These are phyloP conservation scores for Podabrus alpinus DNA, from an alignment of 2,888 invertebrate species.

Conservation along the genomic window DNA sequence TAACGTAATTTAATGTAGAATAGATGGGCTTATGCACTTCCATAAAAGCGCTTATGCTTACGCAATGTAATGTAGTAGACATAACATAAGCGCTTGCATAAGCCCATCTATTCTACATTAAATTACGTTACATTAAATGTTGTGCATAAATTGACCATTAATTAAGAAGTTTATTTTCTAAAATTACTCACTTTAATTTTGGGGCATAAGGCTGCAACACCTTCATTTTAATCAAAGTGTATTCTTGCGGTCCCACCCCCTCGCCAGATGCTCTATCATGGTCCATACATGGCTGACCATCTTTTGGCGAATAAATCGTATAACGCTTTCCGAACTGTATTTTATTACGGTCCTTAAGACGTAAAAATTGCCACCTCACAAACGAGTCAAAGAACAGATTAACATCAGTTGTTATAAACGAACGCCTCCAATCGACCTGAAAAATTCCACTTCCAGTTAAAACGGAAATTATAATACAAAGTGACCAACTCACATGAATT, in stretches of 20 bases:
- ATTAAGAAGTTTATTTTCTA: too few relatives aligned
- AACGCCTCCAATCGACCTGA: conserved; percentile 95
- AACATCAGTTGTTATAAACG: conserved; percentile 97
- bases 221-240: conserved; percentile 94
- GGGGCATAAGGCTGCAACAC: conserved; percentile 73
- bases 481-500: conserved; percentile 71
- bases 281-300: conserved; percentile 99
- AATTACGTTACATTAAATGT: too few relatives aligned
- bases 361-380: conserved; percentile 93
- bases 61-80: too few relatives aligned
- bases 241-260: conserved; percentile 98
- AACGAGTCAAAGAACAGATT: conserved; percentile 99
- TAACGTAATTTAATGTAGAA: too few relatives aligned
- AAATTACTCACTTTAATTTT: conserved; percentile 64
- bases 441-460: conserved; percentile 23
- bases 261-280: conserved; percentile 96
- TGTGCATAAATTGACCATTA: too few relatives aligned
- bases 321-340: conserved; percentile 96
- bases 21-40: too few relatives aligned
- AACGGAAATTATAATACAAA: not conserved
- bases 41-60: too few relatives aligned
- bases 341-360: conserved; percentile 83
- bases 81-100: too few relatives aligned
- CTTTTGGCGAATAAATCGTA: conserved; percentile 94
- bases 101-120: too few relatives aligned